Evolutionary conservation across 2,113 vertebrate genomes (phyloP).

Genomic region (Sinocyclocheilus maitianheensis): DNA sequence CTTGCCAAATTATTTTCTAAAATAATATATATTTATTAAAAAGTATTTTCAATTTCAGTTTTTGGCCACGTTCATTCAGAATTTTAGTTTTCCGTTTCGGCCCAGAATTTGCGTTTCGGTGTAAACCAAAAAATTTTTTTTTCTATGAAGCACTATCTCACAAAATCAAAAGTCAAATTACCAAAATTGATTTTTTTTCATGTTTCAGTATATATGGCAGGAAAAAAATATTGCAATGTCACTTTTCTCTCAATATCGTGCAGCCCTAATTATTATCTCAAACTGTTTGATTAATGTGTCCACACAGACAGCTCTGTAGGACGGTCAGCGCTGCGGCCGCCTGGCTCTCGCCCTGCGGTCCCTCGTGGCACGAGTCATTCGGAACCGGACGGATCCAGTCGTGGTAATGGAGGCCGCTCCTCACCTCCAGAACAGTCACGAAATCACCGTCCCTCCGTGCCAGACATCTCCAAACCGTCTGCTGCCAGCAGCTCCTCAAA

Average conservation of each 20-base stretch:
- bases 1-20: no score
- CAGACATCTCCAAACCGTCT: conserved; percentile 83
- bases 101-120: no score
- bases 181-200: no score
- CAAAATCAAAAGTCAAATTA: no score
- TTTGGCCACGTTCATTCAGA: no score
- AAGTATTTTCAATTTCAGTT: no score
- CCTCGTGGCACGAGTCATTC: conserved; percentile 79
- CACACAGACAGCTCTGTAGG: conserved; percentile 77
- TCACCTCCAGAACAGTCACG: conserved; percentile 81
- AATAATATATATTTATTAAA: no score
- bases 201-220: background rate
- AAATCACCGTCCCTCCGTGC: conserved; percentile 86
- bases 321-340: conserved; percentile 82
- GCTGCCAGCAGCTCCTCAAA: conserved; percentile 76
- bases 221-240: background rate
- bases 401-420: conserved; percentile 73
- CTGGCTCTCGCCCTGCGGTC: conserved; percentile 79
- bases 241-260: background rate
- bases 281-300: conserved; percentile 10
- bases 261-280: background rate
- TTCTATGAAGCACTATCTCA: no score
- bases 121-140: no score
- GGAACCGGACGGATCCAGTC: conserved; percentile 48
- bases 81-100: no score